Evolutionary conservation across 2,888 invertebrate species (phyloP).

Genomic region (Watsonalla cultraria): DNA sequence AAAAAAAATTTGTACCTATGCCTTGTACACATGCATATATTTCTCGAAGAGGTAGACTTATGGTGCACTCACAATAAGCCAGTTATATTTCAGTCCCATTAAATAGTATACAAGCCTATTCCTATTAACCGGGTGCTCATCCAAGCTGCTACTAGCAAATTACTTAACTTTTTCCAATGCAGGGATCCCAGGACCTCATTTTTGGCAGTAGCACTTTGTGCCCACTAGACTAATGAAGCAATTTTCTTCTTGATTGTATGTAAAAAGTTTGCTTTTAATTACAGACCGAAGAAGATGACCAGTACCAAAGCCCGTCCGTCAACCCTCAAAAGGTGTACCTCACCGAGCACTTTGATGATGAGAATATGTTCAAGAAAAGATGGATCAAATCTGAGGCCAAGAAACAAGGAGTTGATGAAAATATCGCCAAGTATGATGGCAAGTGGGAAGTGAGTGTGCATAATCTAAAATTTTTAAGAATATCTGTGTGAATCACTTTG

Average conservation of each 20-base stretch:
- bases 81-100: too few relatives aligned
- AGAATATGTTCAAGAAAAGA: conserved; percentile 82
- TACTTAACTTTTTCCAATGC: too few relatives aligned
- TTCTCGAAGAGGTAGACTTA: too few relatives aligned
- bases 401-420: conserved; percentile 92
- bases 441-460: conserved; percentile 75
- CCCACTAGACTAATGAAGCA: too few relatives aligned
- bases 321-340: conserved; percentile 83
- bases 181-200: too few relatives aligned
- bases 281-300: conserved; percentile 61
- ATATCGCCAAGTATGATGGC: conserved; percentile 97
- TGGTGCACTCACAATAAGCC: too few relatives aligned
- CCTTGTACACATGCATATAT: too few relatives aligned
- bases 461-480: not conserved
- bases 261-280: conserved; percentile 6
- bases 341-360: conserved; percentile 92
- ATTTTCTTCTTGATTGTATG: not conserved
- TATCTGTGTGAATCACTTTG: not conserved
- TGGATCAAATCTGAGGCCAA: conserved; percentile 96
- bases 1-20: too few relatives aligned
- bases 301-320: conserved; percentile 85
- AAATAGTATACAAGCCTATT: too few relatives aligned
- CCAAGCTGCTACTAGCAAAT: too few relatives aligned
- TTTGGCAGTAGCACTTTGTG: too few relatives aligned
- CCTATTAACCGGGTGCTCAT: too few relatives aligned